These are phyloP conservation scores for Jaculus jaculus DNA, from an alignment of 2,113 vertebrate species.

Conservation along the genomic window DNA sequence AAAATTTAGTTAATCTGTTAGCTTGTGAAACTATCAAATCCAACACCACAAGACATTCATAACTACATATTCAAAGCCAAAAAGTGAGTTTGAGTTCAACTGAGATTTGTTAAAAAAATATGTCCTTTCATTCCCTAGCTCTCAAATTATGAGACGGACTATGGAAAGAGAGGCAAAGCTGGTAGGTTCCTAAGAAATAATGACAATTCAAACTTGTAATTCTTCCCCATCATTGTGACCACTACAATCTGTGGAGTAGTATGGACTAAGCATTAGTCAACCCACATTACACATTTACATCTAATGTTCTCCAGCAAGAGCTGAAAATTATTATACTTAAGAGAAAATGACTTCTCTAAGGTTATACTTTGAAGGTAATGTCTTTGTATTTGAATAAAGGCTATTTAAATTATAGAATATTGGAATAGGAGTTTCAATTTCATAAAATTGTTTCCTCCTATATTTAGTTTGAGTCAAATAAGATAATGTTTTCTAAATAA, in stretches of 20 bases:
- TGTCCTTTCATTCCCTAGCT: background rate
- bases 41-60: background rate
- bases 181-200: background rate
- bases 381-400: background rate
- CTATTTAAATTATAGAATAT: background rate
- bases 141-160: background rate
- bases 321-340: background rate
- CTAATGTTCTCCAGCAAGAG: background rate
- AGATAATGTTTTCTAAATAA: background rate
- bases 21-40: background rate
- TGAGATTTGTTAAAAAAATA: background rate
- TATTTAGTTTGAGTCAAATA: background rate
- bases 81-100: background rate
- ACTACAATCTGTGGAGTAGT: background rate
- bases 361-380: background rate
- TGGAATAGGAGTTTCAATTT: background rate
- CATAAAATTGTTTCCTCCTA: background rate
- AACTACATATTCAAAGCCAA: background rate
- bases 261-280: background rate
- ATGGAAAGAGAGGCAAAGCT: background rate
- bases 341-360: background rate
- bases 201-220: background rate
- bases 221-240: background rate
- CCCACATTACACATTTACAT: background rate
- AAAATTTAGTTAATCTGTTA: background rate